Conservation (phyloP, 2,113 vertebrate genomes). For the Orycteropus afer region DNA sequence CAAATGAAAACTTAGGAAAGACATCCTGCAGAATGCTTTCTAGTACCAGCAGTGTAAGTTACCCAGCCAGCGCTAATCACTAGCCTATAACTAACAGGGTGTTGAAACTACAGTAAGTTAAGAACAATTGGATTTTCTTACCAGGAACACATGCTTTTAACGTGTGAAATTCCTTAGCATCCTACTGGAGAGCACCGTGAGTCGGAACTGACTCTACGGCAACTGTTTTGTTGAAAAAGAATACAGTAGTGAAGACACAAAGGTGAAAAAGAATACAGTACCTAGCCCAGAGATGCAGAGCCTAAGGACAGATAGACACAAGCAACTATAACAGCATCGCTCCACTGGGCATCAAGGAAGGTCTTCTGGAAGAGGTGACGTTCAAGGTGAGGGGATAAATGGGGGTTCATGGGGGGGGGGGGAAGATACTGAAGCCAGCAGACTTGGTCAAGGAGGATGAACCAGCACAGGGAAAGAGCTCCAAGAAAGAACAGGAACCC, state of each 20-base stretch:
- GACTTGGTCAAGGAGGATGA: neutral
- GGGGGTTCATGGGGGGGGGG: neutral
- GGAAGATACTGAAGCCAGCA: neutral
- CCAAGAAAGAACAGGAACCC: neutral
- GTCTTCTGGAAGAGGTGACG: neutral
- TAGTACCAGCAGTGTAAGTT: neutral
- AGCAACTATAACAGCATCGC: neutral
- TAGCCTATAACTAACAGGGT: neutral
- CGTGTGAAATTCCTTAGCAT: conserved; percentile 13
- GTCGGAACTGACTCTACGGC: too few species aligned
- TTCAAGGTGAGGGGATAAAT: neutral
- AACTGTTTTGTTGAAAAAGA: too few species aligned
- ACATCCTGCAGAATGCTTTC: neutral
- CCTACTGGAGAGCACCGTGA: neutral
- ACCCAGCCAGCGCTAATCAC: neutral
- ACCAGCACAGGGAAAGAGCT: neutral
- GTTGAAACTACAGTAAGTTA: neutral
- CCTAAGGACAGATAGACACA: conserved; percentile 36
- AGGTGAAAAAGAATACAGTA: conserved; percentile 15
- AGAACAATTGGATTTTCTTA: neutral
- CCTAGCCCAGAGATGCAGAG: neutral
- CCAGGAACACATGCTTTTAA: conserved; percentile 43
- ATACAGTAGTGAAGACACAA: conserved; percentile 24
- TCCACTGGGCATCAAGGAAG: neutral
- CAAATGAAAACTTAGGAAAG: conserved; percentile 29